phyloP scores from a whole-genome alignment of 2,888 invertebrate species.

The Meloe dianella region DNA sequence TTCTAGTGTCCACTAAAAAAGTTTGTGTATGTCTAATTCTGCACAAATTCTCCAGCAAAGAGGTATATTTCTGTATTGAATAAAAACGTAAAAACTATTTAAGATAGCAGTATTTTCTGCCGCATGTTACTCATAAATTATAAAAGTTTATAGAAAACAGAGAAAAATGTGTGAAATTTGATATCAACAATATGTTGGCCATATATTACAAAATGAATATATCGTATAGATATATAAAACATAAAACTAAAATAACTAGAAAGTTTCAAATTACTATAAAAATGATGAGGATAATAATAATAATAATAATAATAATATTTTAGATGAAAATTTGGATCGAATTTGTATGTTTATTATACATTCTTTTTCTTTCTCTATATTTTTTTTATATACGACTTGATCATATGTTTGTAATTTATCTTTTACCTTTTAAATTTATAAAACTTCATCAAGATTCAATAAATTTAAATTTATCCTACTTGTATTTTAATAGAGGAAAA shows the following conservation, averaged over 20 bases:
- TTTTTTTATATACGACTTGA: too few species aligned
- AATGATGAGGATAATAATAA: too few species aligned
- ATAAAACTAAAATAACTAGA: conserved; percentile 20
- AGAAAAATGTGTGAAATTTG: conserved; percentile 53
- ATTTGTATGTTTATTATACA: too few species aligned
- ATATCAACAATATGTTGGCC: conserved; percentile 49
- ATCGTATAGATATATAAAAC: too few species aligned
- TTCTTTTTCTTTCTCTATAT: too few species aligned
- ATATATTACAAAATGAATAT: conserved; percentile 49
- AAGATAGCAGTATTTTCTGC: too few species aligned
- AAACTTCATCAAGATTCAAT: background rate
- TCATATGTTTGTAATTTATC: conserved; percentile 10
- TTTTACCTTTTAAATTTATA: background rate
- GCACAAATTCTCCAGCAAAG: too few species aligned
- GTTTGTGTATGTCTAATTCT: too few species aligned
- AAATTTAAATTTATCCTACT: conserved; percentile 12
- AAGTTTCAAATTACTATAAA: conserved; percentile 25
- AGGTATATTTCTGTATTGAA: too few species aligned
- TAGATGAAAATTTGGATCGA: background rate
- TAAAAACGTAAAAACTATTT: too few species aligned
- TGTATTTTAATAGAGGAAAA: background rate
- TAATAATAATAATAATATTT: background rate
- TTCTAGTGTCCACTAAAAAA: too few species aligned
- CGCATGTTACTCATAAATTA: conserved; percentile 50
- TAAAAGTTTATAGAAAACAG: conserved; percentile 50